Evolutionary conservation across 2,797 vertebrate species (phyloP).

Genomic region (Pitangus sulphuratus): DNA sequence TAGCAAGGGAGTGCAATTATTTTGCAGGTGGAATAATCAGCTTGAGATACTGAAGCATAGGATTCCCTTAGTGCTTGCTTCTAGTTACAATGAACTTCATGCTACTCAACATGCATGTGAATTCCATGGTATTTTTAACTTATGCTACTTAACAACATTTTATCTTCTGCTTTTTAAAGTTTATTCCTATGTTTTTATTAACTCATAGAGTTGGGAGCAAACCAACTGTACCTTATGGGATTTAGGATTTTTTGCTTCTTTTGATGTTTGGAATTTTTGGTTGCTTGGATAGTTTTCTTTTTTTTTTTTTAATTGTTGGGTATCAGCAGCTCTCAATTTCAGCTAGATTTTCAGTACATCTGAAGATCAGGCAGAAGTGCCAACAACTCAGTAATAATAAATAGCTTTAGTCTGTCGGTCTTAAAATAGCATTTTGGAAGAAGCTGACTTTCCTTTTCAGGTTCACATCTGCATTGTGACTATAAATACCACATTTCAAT

Average conservation of each 20-base stretch:
- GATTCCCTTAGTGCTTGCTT: not conserved
- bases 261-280: not conserved
- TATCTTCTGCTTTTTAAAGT: not conserved
- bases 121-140: not conserved
- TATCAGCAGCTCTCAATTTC: not conserved
- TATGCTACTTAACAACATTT: not conserved
- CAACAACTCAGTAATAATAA: not conserved
- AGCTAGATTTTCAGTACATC: not conserved
- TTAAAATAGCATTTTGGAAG: constrained; percentile 9
- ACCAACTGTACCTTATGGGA: not conserved
- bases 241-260: not conserved
- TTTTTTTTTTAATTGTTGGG: not conserved
- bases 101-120: not conserved
- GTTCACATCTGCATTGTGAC: not conserved
- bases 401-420: not conserved
- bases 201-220: not conserved
- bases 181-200: not conserved
- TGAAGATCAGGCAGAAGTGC: not conserved
- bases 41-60: not conserved
- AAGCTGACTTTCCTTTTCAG: not conserved
- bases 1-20: not conserved
- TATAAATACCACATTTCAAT: not conserved
- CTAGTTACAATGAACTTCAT: not conserved
- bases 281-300: not conserved
- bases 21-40: not conserved